Base-by-base conservation (phyloP, 2,797 vertebrate species). In the Gymnothorax javanicus region DNA sequence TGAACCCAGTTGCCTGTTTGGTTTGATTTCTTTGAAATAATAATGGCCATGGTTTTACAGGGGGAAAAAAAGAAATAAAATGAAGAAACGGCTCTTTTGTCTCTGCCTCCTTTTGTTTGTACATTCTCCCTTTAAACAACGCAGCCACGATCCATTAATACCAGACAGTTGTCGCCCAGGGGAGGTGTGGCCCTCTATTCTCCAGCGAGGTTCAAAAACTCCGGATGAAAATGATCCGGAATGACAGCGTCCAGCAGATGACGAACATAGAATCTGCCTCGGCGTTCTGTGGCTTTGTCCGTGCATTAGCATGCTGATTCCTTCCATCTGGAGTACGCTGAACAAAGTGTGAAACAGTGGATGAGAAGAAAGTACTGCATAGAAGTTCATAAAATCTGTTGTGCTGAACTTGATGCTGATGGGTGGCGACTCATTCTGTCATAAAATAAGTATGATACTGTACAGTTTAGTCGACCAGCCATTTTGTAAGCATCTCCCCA, bases 71-170 rank as follows among this genome's bases (percentile, higher is more conserved):
- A 50, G 1, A 43, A 75, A 75, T 13, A 27, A 25, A 25, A 71
- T 27, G 25, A 73, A 73, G 25, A 73, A 27, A 73, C 25, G 79
- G 56, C 69, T 75, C 87, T 82, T 87, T 87, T 85, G 83, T 85
- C 77, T 82, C 23, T 9, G 12, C 7, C 17, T 71, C 62, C 83
- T 82, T 85, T 84, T 85, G 81, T 85, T 85, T 82, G 27, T 20
- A 71, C 33, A 75, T 52, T 58, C 87, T 58, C 6, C 23, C 77
- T 87, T 82, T 58, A 81, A 71, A 77, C 50, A 59, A 5, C n/a
- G 54, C 86, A 67, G 73, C 77, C 87, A 87, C 82, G 71, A 85
- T 82, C 87, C 87, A 85, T 87, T 87, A 87, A 87, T 85, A 82
- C 52, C 43, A 87, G 87, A 85, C 87, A 71, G 73, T 85, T 52